These are phyloP conservation scores for Ianthella basta DNA, from an alignment of 37 sponge, comb jelly and placozoan species.

Conservation along the genomic window DNA sequence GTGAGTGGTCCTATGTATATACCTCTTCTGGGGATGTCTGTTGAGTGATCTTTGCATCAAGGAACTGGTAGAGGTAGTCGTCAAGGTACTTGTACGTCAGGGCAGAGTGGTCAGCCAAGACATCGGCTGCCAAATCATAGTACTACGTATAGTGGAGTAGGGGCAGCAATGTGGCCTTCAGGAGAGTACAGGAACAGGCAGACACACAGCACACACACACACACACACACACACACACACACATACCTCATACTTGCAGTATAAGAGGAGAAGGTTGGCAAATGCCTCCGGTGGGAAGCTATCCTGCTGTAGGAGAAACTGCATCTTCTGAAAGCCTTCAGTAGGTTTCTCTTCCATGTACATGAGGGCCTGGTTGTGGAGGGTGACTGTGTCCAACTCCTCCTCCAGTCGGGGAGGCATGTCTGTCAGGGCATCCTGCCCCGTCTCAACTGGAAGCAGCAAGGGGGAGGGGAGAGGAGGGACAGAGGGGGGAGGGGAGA, in stretches of 20 bases:
- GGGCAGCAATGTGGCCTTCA: neutral
- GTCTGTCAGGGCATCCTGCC: conserved; percentile 94
- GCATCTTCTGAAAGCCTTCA: conserved; percentile 97
- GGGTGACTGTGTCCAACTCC: conserved; percentile 94
- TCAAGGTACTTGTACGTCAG: conserved; percentile 87
- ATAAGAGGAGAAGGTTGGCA: conserved; percentile 92
- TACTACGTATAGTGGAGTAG: conserved; percentile 61
- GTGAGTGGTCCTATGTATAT: neutral
- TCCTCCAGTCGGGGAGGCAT: conserved; percentile 97
- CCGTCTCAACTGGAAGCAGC: conserved; percentile 72
- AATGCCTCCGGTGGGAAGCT: conserved; percentile 97
- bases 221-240: neutral
- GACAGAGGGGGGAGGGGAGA: neutral
- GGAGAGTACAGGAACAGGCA: neutral
- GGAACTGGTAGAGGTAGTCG: conserved; percentile 85
- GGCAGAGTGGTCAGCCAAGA: conserved; percentile 94
- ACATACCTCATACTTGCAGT: conserved; percentile 88
- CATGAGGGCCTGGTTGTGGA: conserved; percentile 98
- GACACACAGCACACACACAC: neutral
- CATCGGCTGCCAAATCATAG: conserved; percentile 98
- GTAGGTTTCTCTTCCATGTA: conserved; percentile 93
- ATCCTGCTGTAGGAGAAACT: conserved; percentile 95
- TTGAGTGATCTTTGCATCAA: conserved; percentile 89
- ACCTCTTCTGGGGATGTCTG: conserved; percentile 95
- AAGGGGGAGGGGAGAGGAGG: too few relatives aligned